Base-by-base conservation (phyloP, 2,888 invertebrate species). In the Epsilonema sp. region DNA sequence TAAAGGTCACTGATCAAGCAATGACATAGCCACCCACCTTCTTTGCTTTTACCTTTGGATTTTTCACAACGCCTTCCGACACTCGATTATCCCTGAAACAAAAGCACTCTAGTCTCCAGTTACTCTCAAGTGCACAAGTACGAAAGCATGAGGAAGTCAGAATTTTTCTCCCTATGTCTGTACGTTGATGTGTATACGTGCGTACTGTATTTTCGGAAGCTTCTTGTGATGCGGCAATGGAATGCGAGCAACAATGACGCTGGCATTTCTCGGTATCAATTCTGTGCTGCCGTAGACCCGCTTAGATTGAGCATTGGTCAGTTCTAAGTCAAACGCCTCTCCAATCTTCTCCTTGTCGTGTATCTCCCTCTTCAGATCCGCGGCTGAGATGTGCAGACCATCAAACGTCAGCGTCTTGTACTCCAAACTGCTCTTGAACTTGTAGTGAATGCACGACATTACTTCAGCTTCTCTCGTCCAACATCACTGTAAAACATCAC, bases 261-360 rank as follows among this genome's bases (percentile, higher is more conserved):
- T 92, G 48, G 94, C 86, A 67, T 97, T 97, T 73, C 94, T 89
- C 26, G 92, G 87, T 61, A 97, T 90, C 55, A 94, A 72, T 42
- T 80, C 77, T 61, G 77, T 78, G 61, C 90, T 87, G 69, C 87
- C 82, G 71, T 94, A 97, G 58, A 83, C 90, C 19, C 59, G 85
- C 72, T 87, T 84, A 51, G 87, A 89, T 70, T 90, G 89, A 47
- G 89, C 89, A 75, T 92, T 90, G 37, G 85, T 86, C 52, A 97
- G 82, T 70, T 86, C 82, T 49, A 97, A 73, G 73, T 94, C 94
- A 68, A 90, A 90, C 52, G 81, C 80, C 37, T 57, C 58, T 46
- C 85, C 86, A 60, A 94, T 79, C 47, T 85, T 78, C 67, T 94
- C 92, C 68, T 92, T 89, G 60, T 85, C 82, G 51, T 89, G 77